Evolutionary conservation across 1,140 invertebrate genomes (phyloP).

Genomic region (Camponotus vicinus): DNA sequence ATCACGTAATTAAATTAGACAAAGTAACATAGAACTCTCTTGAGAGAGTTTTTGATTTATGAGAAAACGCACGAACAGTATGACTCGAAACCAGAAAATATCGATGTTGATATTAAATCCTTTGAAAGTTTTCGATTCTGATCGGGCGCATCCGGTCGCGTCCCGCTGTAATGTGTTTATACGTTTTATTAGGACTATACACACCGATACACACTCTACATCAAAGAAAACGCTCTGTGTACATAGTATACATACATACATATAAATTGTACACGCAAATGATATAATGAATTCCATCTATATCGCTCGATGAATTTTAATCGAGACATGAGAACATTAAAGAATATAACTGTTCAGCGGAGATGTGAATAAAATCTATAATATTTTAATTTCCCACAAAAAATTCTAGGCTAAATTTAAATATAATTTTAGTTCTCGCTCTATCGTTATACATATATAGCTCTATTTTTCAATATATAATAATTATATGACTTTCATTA

Average conservation of each 20-base stretch:
- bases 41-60: slow-evolving; percentile 6
- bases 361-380: slow-evolving; percentile 51
- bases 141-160: slow-evolving; percentile 53
- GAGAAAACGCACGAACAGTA: slow-evolving; percentile 27
- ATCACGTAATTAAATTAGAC: slow-evolving; percentile 53
- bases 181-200: slow-evolving; percentile 75
- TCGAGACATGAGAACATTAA: slow-evolving; percentile 41
- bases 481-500: background rate
- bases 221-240: slow-evolving; percentile 58
- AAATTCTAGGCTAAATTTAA: slow-evolving; percentile 18
- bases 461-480: background rate
- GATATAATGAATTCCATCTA: slow-evolving; percentile 54
- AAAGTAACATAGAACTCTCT: slow-evolving; percentile 17
- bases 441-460: background rate
- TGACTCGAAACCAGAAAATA: slow-evolving; percentile 57
- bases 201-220: slow-evolving; percentile 5
- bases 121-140: slow-evolving; percentile 63
- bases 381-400: slow-evolving; percentile 35
- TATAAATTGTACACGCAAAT: slow-evolving; percentile 62
- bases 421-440: slow-evolving; percentile 4
- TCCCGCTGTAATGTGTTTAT: slow-evolving; percentile 73
- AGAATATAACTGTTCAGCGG: slow-evolving; percentile 57
- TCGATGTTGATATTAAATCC: slow-evolving; percentile 7
- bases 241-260: slow-evolving; percentile 70
- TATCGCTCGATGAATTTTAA: slow-evolving; percentile 58